Base-by-base conservation (phyloP, 37 sponge, comb jelly and placozoan genomes). In the Haliclona indistincta region DNA sequence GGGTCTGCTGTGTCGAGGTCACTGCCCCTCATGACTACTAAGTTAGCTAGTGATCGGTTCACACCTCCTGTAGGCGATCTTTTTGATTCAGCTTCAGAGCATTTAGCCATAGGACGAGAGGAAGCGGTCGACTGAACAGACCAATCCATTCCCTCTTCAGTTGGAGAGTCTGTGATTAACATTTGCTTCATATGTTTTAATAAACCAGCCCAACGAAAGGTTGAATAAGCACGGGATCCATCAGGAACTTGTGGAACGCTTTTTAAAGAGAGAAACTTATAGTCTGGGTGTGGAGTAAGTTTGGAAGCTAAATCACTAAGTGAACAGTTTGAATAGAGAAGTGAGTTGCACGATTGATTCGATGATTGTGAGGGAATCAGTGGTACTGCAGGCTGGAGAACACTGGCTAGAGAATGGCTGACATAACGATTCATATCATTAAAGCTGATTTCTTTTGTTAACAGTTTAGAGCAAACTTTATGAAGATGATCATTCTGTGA, bases 101-200 rank as follows among this genome's bases (percentile, higher is more conserved):
- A 11, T 11, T 22, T 22, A 23, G 54, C 22, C 28, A 38, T 19
- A 2, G 40, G 26, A 64, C 15, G 6, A 51, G 43, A 7, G 7
- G 42, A 17, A 10, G 38, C 38, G 0, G 17, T 17, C n/a, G 51
- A 13, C 8, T 38, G 20, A 35, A 71, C 29, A 41, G 69, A 40
- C 92, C 92, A 91, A 30, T 95, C 80, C 77, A 91, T 77, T 28
- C 92, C 92, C 30, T 91, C 93, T 54, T 91, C 92, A 2, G 77
- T 78, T 38, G 80, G 72, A 15, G 92, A 51, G 51, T 88, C 79
- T 3, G 92, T 85, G 17, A 84, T 54, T 13, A 90, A 54, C 96
- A 95, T 95, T 65, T 95, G 96, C 2, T 81, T 64, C 1, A 95
- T 61, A 23, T 81, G 77, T 39, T 91, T 91, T 68, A 95, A 34